Evolutionary conservation across 2,888 invertebrate genomes (phyloP).

Genomic region (Zygothrica quintamaculata): DNA sequence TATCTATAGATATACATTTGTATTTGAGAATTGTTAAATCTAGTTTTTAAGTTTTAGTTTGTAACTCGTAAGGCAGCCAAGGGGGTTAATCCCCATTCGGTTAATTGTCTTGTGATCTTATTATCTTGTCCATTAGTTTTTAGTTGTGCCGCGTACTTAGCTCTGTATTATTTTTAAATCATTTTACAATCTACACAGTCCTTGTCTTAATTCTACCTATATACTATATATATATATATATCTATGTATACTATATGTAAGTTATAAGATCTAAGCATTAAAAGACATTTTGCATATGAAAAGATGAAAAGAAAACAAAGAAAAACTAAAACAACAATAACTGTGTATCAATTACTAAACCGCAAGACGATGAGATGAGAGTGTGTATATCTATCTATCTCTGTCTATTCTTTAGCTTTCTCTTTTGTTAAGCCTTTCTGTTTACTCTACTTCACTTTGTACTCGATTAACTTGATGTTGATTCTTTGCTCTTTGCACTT

Average conservation of each 20-base stretch:
- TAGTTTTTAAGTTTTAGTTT: constrained; percentile 12
- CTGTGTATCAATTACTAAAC: too few relatives aligned
- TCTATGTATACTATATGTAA: too few relatives aligned
- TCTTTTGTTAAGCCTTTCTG: not conserved
- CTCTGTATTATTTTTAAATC: constrained; percentile 59
- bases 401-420: not conserved
- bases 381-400: not conserved
- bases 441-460: too few relatives aligned
- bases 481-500: too few relatives aligned
- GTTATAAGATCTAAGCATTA: constrained; percentile 25
- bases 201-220: constrained; percentile 24
- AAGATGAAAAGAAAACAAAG: not conserved
- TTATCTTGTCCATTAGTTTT: constrained; percentile 74
- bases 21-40: constrained; percentile 17
- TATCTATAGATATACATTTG: constrained; percentile 1
- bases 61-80: constrained; percentile 7
- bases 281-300: constrained; percentile 20
- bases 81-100: constrained; percentile 11
- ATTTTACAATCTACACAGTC: constrained; percentile 34
- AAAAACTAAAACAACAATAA: not conserved
- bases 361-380: too few relatives aligned
- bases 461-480: too few relatives aligned
- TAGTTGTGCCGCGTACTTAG: constrained; percentile 73
- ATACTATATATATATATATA: constrained; percentile 12
- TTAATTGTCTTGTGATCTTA: constrained; percentile 60